Evolutionary conservation across 35 echinoderm and acorn worm genomes (phyloP).

Genomic region (Diadema setosum): DNA sequence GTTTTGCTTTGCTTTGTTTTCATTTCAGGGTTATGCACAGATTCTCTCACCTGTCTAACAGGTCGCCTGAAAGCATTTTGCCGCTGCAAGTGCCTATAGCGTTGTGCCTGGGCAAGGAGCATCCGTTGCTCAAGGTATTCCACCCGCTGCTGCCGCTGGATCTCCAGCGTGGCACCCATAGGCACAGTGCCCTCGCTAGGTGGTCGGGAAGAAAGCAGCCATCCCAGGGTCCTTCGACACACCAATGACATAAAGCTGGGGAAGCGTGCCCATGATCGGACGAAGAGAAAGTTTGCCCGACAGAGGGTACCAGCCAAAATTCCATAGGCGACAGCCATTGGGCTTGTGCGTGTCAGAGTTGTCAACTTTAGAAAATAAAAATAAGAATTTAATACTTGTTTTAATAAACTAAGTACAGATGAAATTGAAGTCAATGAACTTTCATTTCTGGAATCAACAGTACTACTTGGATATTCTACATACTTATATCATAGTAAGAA

Average conservation of each 20-base stretch:
- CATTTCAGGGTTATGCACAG: neutral
- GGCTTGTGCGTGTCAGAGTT: constrained; percentile 22
- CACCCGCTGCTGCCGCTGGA: constrained; percentile 81
- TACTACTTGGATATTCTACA: no score
- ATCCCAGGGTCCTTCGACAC: constrained; percentile 11
- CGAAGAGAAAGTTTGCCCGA: constrained; percentile 51
- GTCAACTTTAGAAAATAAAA: no score
- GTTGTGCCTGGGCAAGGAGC: constrained; percentile 59
- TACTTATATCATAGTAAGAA: no score
- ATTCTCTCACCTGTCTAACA: neutral
- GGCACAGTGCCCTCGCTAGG: constrained; percentile 46
- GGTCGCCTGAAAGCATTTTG: constrained; percentile 3
- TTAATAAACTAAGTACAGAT: no score
- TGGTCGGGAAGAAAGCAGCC: constrained; percentile 49
- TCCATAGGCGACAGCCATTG: constrained; percentile 26
- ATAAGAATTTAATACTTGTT: no score
- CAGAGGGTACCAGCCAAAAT: constrained; percentile 66
- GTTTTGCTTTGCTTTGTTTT: no score
- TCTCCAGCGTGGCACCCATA: constrained; percentile 80
- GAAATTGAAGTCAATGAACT: no score
- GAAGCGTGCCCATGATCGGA: constrained; percentile 49
- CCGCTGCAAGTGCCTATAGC: neutral
- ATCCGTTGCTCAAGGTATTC: constrained; percentile 78
- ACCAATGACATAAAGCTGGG: constrained; percentile 24
- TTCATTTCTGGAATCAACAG: no score